Conservation (phyloP, 2,797 vertebrate species). For the Oceanodroma leucorhoa region DNA sequence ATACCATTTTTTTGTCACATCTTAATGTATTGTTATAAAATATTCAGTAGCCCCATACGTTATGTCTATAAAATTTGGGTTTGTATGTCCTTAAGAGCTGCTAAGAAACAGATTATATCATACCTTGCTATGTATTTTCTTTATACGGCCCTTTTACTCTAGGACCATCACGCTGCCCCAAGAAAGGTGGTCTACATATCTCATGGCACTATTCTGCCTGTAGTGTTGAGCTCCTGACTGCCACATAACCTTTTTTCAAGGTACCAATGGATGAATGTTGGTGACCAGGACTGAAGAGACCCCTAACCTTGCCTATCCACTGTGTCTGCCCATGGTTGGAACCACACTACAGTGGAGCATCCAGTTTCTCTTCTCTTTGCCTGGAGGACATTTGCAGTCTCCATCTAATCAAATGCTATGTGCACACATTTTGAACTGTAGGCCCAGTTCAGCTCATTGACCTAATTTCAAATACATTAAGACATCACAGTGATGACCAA, state of each 20-base stretch:
- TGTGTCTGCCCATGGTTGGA: neutral
- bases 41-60: neutral
- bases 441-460: neutral
- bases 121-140: neutral
- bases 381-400: neutral
- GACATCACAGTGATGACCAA: neutral
- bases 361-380: neutral
- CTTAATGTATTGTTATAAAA: neutral
- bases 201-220: neutral
- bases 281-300: neutral
- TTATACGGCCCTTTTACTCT: neutral
- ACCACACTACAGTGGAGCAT: neutral
- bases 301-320: neutral
- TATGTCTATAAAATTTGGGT: neutral
- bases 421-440: neutral
- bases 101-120: neutral
- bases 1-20: accelerated
- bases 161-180: accelerated
- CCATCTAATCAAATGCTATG: neutral
- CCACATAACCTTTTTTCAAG: neutral
- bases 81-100: neutral
- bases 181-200: neutral
- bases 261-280: neutral
- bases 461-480: neutral
- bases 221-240: neutral